Percentiles rank a stretch among this genome's conserved stretches.
These are phyloP conservation scores for Rhynchomys soricoides DNA, from an alignment of 2,113 vertebrate genomes.

Conservation along the genomic window DNA sequence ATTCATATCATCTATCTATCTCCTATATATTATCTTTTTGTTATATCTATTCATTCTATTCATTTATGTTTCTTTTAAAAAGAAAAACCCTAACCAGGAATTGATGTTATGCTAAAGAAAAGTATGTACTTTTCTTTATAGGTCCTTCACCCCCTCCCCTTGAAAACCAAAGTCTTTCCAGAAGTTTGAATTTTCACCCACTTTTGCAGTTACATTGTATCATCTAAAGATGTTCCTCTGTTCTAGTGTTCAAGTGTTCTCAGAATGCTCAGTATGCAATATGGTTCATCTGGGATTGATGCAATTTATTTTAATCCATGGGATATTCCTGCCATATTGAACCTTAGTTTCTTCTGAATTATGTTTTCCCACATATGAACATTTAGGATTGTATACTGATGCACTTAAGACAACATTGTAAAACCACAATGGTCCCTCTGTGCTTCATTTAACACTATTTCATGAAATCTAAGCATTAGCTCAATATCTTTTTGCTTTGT, in stretches of 20 bases:
- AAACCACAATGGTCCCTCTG: not conserved
- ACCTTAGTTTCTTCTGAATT: not conserved
- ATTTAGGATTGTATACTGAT: not conserved
- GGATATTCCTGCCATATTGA: not conserved
- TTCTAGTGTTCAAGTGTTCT: not conserved
- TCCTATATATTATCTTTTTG: not conserved
- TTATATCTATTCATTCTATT: not conserved
- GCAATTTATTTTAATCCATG: not conserved
- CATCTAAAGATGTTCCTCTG: not conserved
- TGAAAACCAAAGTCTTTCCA: not conserved
- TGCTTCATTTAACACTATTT: not conserved
- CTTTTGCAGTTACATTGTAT: not conserved
- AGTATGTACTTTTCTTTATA: not conserved
- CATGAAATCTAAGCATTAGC: fast-evolving
- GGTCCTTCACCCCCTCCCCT: not conserved
- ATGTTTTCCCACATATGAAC: not conserved
- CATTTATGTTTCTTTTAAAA: not conserved
- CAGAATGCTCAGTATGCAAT: not conserved
- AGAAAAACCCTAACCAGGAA: not conserved
- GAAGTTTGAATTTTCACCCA: not conserved
- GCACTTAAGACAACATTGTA: not conserved
- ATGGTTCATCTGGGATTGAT: not conserved
- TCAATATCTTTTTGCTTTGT: not conserved
- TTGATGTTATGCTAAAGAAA: not conserved
- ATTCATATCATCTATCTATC: not conserved